Conservation (phyloP, 2,888 invertebrate genomes). For the Rutpela maculata region DNA sequence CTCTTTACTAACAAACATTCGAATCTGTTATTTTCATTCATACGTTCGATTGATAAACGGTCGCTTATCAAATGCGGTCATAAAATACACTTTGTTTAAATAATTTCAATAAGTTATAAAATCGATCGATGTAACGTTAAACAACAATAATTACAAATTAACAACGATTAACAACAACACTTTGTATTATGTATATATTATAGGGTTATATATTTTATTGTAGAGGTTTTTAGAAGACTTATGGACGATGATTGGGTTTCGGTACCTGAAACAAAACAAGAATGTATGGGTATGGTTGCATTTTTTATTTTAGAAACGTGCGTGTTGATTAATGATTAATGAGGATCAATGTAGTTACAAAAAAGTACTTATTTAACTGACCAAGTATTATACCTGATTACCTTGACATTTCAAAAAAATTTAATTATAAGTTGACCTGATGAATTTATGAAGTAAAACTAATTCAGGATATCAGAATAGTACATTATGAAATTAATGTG, state of each 20-base stretch:
- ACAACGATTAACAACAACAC: conserved; percentile 44
- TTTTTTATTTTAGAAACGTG: not conserved
- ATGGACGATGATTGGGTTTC: conserved; percentile 56
- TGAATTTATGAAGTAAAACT: too few species aligned
- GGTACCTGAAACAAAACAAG: conserved; percentile 58
- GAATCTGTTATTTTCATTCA: conserved; percentile 59
- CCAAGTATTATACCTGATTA: too few species aligned
- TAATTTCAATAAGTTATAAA: conserved; percentile 34
- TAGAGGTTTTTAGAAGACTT: conserved; percentile 55
- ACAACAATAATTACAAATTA: conserved; percentile 39
- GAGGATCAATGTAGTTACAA: too few species aligned
- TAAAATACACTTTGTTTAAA: conserved; percentile 33
- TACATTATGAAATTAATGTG: too few species aligned
- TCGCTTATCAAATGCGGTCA: conserved; percentile 21
- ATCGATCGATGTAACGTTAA: conserved; percentile 36
- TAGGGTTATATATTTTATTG: conserved; percentile 46
- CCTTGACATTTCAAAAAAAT: too few species aligned
- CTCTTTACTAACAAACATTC: conserved; percentile 56
- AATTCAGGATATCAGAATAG: too few species aligned
- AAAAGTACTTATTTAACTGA: too few species aligned
- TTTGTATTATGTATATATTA: conserved; percentile 36
- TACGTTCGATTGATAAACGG: conserved; percentile 43
- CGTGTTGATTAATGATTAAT: not conserved
- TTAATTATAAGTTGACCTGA: too few species aligned
- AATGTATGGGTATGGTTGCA: not conserved